Percentiles rank a stretch among this genome's conserved stretches.
These are phyloP conservation scores for Dipodomys spectabilis DNA, from an alignment of 2,113 vertebrate genomes.

Conservation along the genomic window DNA sequence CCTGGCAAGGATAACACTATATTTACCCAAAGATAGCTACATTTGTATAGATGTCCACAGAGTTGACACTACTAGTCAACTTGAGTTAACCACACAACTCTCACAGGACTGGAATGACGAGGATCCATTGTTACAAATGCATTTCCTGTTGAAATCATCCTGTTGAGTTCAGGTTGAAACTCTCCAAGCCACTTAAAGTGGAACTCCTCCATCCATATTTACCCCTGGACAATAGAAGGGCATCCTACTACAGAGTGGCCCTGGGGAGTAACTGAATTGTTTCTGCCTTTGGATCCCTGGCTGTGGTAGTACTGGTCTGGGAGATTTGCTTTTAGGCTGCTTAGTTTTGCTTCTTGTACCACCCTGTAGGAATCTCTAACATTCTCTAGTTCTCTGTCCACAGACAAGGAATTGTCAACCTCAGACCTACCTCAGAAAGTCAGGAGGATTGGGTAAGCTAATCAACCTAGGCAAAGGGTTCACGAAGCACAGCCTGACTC, in stretches of 20 bases:
- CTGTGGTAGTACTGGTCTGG: not conserved
- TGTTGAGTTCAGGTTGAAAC: not conserved
- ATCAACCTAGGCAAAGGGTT: not conserved
- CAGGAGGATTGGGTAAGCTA: not conserved
- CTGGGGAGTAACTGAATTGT: not conserved
- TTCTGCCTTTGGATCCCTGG: not conserved
- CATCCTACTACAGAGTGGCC: not conserved
- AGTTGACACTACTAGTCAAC: not conserved
- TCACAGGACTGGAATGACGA: not conserved
- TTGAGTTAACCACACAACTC: slow-evolving; percentile 19
- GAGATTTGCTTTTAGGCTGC: not conserved
- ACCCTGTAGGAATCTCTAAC: not conserved
- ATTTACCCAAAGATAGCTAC: not conserved
- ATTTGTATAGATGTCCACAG: slow-evolving; percentile 18
- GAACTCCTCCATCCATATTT: not conserved
- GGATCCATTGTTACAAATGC: no score
- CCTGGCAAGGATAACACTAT: not conserved
- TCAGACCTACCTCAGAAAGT: not conserved
- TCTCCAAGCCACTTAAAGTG: not conserved
- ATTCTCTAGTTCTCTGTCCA: not conserved
- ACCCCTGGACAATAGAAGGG: not conserved
- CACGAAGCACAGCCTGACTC: not conserved
- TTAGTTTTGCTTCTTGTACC: not conserved
- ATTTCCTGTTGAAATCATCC: no score
- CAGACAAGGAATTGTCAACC: not conserved